These are phyloP conservation scores for Spodoptera exigua DNA, from an alignment of 2,888 invertebrate genomes.

Conservation along the genomic window DNA sequence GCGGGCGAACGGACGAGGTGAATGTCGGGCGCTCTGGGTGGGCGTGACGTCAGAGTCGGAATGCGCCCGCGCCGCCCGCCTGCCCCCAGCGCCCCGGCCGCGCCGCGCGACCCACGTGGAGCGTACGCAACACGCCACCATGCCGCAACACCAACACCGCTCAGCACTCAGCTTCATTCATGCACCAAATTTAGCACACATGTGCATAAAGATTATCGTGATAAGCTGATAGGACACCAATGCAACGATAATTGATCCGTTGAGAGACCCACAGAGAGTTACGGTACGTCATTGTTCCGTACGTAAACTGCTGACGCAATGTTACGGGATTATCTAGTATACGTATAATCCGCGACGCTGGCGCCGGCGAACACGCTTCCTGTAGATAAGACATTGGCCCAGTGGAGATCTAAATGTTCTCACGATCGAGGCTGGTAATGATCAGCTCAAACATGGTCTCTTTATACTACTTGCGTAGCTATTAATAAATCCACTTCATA, in stretches of 20 bases:
- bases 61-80: constrained; percentile 81
- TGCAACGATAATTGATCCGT: constrained; percentile 18
- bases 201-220: constrained; percentile 53
- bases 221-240: constrained; percentile 20
- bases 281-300: constrained; percentile 12
- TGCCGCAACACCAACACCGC: constrained; percentile 64
- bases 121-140: constrained; percentile 75
- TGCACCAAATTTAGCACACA: constrained; percentile 69
- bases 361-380: constrained; percentile 81
- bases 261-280: constrained; percentile 20
- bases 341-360: constrained; percentile 74
- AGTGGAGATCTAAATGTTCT: constrained; percentile 70
- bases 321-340: constrained; percentile 70
- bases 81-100: constrained; percentile 50
- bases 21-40: constrained; percentile 87
- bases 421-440: constrained; percentile 62
- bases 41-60: constrained; percentile 88
- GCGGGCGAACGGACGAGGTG: constrained; percentile 78
- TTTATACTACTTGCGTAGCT: constrained; percentile 47
- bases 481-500: constrained; percentile 67
- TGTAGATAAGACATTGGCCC: constrained; percentile 83
- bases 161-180: constrained; percentile 74
- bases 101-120: constrained; percentile 77
- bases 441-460: constrained; percentile 36
- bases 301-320: constrained; percentile 65